Conservation (phyloP, 1,140 invertebrate genomes). For the Euura saliciscinereae region DNA sequence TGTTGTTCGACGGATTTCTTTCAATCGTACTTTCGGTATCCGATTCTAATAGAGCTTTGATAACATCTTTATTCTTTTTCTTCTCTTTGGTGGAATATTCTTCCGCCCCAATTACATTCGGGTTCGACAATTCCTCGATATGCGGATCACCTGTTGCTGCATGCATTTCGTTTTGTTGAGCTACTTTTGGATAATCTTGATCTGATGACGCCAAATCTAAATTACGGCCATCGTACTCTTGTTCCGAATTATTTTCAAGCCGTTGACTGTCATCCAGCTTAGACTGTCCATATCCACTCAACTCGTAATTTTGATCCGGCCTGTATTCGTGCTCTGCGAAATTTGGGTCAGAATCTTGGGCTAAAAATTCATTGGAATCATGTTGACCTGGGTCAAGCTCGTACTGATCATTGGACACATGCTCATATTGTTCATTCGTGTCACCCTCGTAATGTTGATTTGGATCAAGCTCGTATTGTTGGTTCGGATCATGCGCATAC, state of each 20-base stretch:
- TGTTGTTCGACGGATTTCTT: slow-evolving; percentile 49
- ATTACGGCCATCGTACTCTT: neutral
- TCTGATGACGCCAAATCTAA: neutral
- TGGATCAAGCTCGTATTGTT: slow-evolving; percentile 8
- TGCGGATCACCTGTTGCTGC: no score
- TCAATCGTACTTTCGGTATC: slow-evolving; percentile 57
- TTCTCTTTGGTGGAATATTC: slow-evolving; percentile 21
- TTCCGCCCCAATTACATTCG: neutral
- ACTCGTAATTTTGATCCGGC: slow-evolving; percentile 21
- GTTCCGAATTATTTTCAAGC: neutral
- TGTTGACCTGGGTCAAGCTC: neutral
- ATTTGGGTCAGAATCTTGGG: slow-evolving; percentile 29
- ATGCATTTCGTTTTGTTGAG: neutral
- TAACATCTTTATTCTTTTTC: slow-evolving; percentile 41
- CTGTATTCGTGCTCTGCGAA: slow-evolving; percentile 29
- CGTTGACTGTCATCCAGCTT: neutral
- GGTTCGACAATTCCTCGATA: neutral
- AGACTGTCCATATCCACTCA: neutral
- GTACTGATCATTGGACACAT: neutral
- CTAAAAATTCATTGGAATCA: slow-evolving; percentile 21
- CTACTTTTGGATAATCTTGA: neutral
- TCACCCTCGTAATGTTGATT: slow-evolving; percentile 22
- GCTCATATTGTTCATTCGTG: slow-evolving; percentile 16
- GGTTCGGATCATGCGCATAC: neutral
- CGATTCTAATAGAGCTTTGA: slow-evolving; percentile 47